Base-by-base conservation (phyloP, 2,888 invertebrate genomes). In the Drosophila ochracea region DNA sequence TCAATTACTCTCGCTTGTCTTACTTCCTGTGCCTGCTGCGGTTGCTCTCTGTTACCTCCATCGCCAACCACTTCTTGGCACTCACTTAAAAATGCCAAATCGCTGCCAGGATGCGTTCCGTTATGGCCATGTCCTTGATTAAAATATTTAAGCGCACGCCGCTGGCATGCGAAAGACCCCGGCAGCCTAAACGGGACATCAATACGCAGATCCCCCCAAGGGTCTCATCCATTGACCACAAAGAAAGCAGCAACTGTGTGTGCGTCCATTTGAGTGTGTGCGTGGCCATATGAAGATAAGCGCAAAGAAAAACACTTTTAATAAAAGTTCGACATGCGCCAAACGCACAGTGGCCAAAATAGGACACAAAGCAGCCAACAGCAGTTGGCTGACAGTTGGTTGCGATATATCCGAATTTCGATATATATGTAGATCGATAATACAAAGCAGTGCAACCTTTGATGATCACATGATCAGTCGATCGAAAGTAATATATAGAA, bases 221-320 rank as follows among this genome's bases (percentile, higher is more conserved):
- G 55, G 28, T 28, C 37, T 25, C 54, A 37, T 55, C 25, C 25
- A 55, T 55, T 55, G 54, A 55, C 54, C 54, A 37, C 25, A 55
- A 55, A 55, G 55, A 28, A 55, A 55, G 37, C 2, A 28, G 37
- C 37, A 11, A 11, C 25, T n/a, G n/a, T 19, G 41, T n/a, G 33
- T 30, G 53, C 10, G 54, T 13, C 54, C 50, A 39, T 47, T 41
- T 67, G 28, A 49, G 66, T 31, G 59, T 66, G 53, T 57, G 47
- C 13, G 33, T 53, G 60, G 68, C 60, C 65, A 28, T 31, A 21
- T 43, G 55, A 59, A 68, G 79, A 82, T 73, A 82, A 81, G 68
- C 68, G 70, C 70, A 68, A 81, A 53, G 67, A 70, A 79, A 80
- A 82, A 82, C 76, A 79, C 79, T 82, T 81, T 81, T 81, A 76